Evolutionary conservation across 2,113 vertebrate species (phyloP).

Genomic region (Triplophysa siluroides): DNA sequence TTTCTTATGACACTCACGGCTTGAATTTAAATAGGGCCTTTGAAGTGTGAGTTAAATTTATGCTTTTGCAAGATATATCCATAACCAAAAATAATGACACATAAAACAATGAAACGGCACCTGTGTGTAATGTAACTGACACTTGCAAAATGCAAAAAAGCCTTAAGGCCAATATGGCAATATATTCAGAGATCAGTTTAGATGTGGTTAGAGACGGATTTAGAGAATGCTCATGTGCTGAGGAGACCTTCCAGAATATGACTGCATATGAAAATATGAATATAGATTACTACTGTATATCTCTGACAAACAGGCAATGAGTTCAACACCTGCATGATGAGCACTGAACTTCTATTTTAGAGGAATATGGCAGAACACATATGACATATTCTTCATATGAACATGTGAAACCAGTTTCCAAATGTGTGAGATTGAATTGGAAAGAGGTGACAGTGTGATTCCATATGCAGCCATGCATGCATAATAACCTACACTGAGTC

Average conservation of each 20-base stretch:
- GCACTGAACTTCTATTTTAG: not conserved
- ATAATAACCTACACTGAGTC: not conserved
- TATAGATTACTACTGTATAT: no score
- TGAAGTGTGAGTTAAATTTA: not conserved
- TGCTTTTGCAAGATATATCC: not conserved
- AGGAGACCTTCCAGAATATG: not conserved
- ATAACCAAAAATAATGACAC: not conserved
- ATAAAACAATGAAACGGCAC: not conserved
- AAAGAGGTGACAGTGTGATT: slow-evolving; percentile 17
- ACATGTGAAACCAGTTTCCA: not conserved
- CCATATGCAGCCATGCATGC: not conserved
- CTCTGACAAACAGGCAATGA: not conserved
- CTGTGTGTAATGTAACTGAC: not conserved
- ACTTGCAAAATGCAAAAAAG: slow-evolving; percentile 6
- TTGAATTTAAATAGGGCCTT: not conserved
- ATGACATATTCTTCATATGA: not conserved
- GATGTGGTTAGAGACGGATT: not conserved
- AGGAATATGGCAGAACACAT: slow-evolving; percentile 3
- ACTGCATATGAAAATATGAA: not conserved
- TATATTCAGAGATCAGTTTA: not conserved
- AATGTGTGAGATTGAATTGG: slow-evolving; percentile 15
- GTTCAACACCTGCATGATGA: not conserved
- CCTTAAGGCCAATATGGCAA: not conserved
- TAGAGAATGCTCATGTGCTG: not conserved
- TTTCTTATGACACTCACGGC: not conserved